These are phyloP conservation scores for Heterodera carotae DNA, from an alignment of 1,140 invertebrate species.

Conservation along the genomic window DNA sequence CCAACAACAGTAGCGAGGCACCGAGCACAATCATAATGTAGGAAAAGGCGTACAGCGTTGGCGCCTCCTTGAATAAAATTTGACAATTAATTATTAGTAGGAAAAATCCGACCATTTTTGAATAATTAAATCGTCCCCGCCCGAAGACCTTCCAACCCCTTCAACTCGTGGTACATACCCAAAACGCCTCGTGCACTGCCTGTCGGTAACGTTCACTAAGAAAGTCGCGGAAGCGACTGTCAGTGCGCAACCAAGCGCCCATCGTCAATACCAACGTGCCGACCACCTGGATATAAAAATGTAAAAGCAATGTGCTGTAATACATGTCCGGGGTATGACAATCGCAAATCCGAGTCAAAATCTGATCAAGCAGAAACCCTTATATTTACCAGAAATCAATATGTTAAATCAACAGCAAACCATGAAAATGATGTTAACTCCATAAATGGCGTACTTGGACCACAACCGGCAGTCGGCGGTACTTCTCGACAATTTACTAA, in stretches of 20 bases:
- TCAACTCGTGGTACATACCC: constrained; percentile 31
- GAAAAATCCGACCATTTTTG: not conserved
- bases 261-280: constrained; percentile 51
- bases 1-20: constrained; percentile 58
- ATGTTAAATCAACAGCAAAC: not conserved
- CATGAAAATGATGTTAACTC: constrained; percentile 29
- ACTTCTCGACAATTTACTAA: constrained; percentile 6
- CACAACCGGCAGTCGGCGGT: constrained; percentile 12
- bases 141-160: no score
- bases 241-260: constrained; percentile 60
- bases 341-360: no score
- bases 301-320: no score
- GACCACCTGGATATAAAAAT: constrained; percentile 58
- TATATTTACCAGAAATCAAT: no score
- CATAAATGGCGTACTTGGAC: constrained; percentile 31
- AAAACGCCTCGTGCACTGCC: constrained; percentile 64
- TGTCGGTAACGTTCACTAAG: constrained; percentile 64
- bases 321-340: no score
- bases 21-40: constrained; percentile 63
- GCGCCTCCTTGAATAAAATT: constrained; percentile 44
- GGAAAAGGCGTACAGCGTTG: constrained; percentile 60
- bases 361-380: no score
- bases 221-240: constrained; percentile 64
- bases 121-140: not conserved
- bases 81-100: not conserved